Evolutionary conservation across 2,113 vertebrate genomes (phyloP), one percentile per base, ranked within the genome.

Genomic region (Stictonetta naevosa): DNA sequence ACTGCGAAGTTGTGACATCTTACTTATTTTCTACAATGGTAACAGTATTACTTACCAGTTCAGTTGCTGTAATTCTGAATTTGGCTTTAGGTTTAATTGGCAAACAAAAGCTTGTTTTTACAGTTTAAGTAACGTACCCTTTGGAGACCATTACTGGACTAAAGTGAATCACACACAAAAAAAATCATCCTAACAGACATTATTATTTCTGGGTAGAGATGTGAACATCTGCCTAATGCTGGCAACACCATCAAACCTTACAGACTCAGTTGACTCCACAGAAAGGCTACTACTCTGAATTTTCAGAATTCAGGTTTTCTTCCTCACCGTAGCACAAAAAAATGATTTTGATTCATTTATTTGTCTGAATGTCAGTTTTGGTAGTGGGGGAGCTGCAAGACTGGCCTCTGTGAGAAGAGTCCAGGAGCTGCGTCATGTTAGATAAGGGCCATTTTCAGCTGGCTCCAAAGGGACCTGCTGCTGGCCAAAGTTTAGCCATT

Each of bases 21-120:
- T 28, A 22, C 0, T 0, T n/a, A 7, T 64, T 31, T 50, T 69
- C n/a, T 60, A n/a, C 18, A 40, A 34, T 8, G 14, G 23, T 44
- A 42, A 4, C 19, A 60, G 52, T 44, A 34, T 28, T 25, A 26
- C 14, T 34, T 42, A 19, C 4, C 16, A 9, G 25, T 31, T 60
- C 59, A 55, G 5, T 15, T 72, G 56, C 15, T 64, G 46, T 42
- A 38, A 56, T 28, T 53, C 23, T 44, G 34, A 22, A 18, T 44
- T 73, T 75, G 48, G 26, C 13, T 89, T 53, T 34, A 31, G 66
- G 20, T 59, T 71, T 73, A 55, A 59, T n/a, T 40, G 64, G 31
- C 56, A 33, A 73, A 18, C 31, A 87, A 55, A 89, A 15, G 2
- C 3, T 55, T 38, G 6, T 52, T 16, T 46, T 64, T 52, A 50